Conservation (phyloP, 2,888 invertebrate genomes). For the Branchellion lobata region DNA sequence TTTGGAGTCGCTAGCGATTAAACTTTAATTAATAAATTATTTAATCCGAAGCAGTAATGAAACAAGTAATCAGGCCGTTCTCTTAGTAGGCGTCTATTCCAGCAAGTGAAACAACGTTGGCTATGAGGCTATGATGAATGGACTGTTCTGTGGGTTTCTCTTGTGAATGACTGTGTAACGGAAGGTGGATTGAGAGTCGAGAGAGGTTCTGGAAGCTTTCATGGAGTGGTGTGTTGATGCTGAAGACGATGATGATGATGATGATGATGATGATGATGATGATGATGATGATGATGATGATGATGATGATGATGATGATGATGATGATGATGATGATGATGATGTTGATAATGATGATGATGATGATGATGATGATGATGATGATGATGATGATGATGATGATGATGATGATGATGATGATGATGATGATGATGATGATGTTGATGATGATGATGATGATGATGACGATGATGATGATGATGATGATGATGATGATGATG, state of each 20-base stretch:
- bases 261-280: conserved; percentile 38
- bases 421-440: conserved; percentile 31
- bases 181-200: no score
- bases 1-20: no score
- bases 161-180: no score
- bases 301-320: not conserved
- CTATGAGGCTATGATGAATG: no score
- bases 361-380: conserved; percentile 19
- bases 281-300: conserved; percentile 4
- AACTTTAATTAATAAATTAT: no score
- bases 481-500: conserved; percentile 28
- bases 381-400: conserved; percentile 34
- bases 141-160: no score
- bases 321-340: not conserved
- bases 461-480: conserved; percentile 10
- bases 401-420: conserved; percentile 32
- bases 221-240: no score
- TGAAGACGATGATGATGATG: conserved; percentile 29
- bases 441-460: conserved; percentile 11
- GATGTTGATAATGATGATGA: not conserved
- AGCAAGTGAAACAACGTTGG: no score
- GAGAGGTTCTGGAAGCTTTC: no score
- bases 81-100: no score
- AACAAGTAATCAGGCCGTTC: no score
- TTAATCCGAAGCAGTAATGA: no score